phyloP scores from a whole-genome alignment of 2,888 invertebrate species.

The Idaea straminata region DNA sequence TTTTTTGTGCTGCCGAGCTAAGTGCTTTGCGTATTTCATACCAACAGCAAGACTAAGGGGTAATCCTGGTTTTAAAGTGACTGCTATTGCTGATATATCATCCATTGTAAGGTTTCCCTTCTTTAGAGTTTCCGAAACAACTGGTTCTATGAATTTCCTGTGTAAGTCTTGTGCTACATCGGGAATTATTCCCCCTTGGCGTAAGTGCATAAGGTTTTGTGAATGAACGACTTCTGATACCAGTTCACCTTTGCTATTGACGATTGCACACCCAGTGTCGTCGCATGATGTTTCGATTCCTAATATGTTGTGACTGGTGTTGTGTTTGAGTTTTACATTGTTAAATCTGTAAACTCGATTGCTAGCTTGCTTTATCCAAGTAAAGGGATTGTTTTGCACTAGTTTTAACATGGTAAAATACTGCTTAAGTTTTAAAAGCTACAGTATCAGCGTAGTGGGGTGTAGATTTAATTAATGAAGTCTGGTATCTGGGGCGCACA shows the following conservation, averaged over 20 bases:
- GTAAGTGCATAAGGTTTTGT: slow-evolving; percentile 87
- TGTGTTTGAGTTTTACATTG: neutral
- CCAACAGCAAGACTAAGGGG: slow-evolving; percentile 89
- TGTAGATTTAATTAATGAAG: too few relatives aligned
- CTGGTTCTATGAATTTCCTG: slow-evolving; percentile 85
- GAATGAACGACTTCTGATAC: slow-evolving; percentile 91
- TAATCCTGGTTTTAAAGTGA: slow-evolving; percentile 93
- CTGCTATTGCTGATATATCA: slow-evolving; percentile 92
- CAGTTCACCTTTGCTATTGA: slow-evolving; percentile 86
- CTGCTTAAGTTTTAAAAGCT: too few relatives aligned
- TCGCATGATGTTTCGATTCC: slow-evolving; percentile 99
- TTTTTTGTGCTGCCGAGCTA: slow-evolving; percentile 84
- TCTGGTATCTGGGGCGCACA: too few relatives aligned
- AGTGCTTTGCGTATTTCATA: slow-evolving; percentile 88
- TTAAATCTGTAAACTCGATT: neutral
- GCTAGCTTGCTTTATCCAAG: neutral
- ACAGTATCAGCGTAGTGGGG: too few relatives aligned
- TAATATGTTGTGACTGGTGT: slow-evolving; percentile 69
- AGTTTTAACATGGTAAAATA: neutral
- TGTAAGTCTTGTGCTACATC: slow-evolving; percentile 93
- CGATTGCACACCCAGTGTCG: slow-evolving; percentile 96
- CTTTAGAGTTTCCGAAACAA: slow-evolving; percentile 85
- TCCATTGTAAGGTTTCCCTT: slow-evolving; percentile 81
- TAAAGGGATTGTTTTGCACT: neutral
- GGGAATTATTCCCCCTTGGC: slow-evolving; percentile 94